Base-by-base conservation (phyloP, 2,888 invertebrate species). In the Rhagonycha lutea region DNA sequence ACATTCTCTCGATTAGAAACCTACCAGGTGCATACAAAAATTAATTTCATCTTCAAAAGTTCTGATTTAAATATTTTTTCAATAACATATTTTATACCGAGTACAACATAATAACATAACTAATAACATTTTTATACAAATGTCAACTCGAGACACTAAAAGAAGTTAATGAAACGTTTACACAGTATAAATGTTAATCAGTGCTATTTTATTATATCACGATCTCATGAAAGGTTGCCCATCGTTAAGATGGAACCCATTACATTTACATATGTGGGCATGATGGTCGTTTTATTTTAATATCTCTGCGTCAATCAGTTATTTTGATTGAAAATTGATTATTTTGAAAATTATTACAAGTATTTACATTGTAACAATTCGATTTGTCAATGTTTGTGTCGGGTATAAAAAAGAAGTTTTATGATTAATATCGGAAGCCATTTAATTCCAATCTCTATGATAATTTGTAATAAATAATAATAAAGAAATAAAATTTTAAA, bases 181-280 rank as follows among this genome's bases (percentile, higher is more conserved):
- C 72, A 72, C 61, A 72, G 61, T 72, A 68, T 72, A 72, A 72
- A 72, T 72, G 72, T 72, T 72, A 72, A 72, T 72, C 68, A 68
- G 32, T 11, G 61, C 68, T 29, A 47, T 47, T 72, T 72, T 72
- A 72, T 72, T 68, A 68, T 28, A 29, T 61, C 60, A 61, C 60
- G 60, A 32, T 68, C 61, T 72, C 68, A 68, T 72, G 72, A 72
- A 72, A 72, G 47, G 47, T n/a, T 47, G 47, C 72, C 61, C 68
- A 61, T 67, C 61, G 18, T 72, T 28, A 61, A 68, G 61, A 14
- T 29, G 18, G 68, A 72, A 68, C 61, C 72, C 18, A 72, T 72
- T 72, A 68, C 68, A 72, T 72, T 72, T 68, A 72, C 72, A 72
- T 72, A 72, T 72, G 72, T 72, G 72, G 72, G 72, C 68, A 72